phyloP scores from a whole-genome alignment of 2,797 vertebrate species.

The Sebastes matsubarae region DNA sequence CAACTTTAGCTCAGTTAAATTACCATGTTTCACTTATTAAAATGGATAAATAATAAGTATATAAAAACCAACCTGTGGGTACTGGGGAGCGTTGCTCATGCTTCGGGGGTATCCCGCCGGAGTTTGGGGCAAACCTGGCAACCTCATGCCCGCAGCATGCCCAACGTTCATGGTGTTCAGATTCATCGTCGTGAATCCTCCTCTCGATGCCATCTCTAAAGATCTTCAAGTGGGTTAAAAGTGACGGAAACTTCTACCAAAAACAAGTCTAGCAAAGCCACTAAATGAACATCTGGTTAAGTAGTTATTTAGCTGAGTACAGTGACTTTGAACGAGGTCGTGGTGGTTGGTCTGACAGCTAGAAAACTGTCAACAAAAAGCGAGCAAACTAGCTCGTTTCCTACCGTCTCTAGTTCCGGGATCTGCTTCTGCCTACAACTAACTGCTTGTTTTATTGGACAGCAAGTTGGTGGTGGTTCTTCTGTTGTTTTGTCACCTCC shows the following conservation, averaged over 20 bases:
- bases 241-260: constrained; percentile 20
- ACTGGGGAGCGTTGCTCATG: constrained; percentile 73
- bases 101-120: constrained; percentile 74
- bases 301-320: too few species aligned
- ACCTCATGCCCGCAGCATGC: constrained; percentile 75
- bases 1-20: background rate
- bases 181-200: constrained; percentile 80
- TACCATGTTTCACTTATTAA: background rate
- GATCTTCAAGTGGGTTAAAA: constrained; percentile 63
- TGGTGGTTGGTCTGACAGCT: constrained; percentile 64
- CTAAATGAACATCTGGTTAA: background rate
- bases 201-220: constrained; percentile 79
- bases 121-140: constrained; percentile 75
- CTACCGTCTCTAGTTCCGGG: constrained; percentile 70
- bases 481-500: constrained; percentile 39
- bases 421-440: constrained; percentile 24
- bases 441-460: constrained; percentile 16
- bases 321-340: background rate
- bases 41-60: too few species aligned
- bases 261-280: background rate
- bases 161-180: constrained; percentile 73
- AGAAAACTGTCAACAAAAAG: constrained; percentile 73
- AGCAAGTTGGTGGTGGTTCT: constrained; percentile 13
- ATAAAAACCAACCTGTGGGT: constrained; percentile 70
- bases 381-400: constrained; percentile 65